A percentile compares a stretch with the other conserved stretches of the same genome.
These are phyloP conservation scores for Monochamus alternatus DNA, from an alignment of 2,888 invertebrate species.

Conservation along the genomic window DNA sequence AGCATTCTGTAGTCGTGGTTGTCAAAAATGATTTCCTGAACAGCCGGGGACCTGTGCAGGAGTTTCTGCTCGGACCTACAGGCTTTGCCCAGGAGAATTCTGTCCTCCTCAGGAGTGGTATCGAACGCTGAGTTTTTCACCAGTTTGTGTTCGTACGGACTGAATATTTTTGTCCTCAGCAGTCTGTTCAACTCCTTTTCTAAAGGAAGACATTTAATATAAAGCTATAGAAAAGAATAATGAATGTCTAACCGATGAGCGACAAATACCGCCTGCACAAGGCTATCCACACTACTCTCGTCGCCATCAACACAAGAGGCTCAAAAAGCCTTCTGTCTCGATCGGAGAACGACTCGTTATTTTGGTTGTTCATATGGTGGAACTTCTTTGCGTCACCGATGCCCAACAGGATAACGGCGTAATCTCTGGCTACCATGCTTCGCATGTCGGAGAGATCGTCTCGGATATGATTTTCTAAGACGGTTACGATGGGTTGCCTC, in stretches of 20 bases:
- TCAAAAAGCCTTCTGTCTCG: conserved; percentile 78
- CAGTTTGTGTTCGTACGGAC: conserved; percentile 72
- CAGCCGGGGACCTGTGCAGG: conserved; percentile 74
- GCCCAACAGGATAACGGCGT: conserved; percentile 75
- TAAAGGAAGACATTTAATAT: conserved; percentile 59
- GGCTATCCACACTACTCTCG: conserved; percentile 79
- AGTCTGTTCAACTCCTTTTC: conserved; percentile 78
- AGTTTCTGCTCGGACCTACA: conserved; percentile 74
- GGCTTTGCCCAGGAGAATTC: conserved; percentile 74
- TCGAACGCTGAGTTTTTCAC: conserved; percentile 69
- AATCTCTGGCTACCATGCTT: conserved; percentile 76
- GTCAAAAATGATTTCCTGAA: conserved; percentile 75
- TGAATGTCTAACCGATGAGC: conserved; percentile 73
- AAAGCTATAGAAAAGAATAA: too few species aligned
- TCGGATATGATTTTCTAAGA: conserved; percentile 71
- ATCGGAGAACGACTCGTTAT: conserved; percentile 75
- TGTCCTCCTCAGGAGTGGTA: conserved; percentile 68
- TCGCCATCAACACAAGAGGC: conserved; percentile 74
- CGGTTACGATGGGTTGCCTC: conserved; percentile 72
- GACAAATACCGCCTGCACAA: conserved; percentile 75
- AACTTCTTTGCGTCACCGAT: conserved; percentile 73
- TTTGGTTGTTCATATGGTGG: conserved; percentile 77
- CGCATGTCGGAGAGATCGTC: conserved; percentile 76
- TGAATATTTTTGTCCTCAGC: conserved; percentile 77
- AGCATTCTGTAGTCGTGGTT: conserved; percentile 76